Evolutionary conservation across 1,140 invertebrate species (phyloP).

Genomic region (Megalopta genalis): DNA sequence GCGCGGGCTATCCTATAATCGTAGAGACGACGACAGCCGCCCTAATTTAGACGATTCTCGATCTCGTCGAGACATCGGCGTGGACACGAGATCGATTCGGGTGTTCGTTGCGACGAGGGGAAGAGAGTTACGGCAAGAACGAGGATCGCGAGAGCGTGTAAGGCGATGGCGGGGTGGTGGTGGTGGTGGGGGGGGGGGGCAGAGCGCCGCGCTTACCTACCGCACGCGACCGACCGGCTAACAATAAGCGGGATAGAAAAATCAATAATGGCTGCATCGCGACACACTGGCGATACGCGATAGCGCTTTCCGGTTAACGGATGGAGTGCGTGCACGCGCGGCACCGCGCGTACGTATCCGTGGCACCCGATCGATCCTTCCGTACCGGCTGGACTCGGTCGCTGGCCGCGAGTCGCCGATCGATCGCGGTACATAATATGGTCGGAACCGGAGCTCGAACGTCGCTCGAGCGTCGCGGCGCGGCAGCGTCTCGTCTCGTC

Average conservation of each 20-base stretch:
- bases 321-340: neutral
- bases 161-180: no score
- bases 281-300: neutral
- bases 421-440: conserved; percentile 16
- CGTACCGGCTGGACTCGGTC: conserved; percentile 19
- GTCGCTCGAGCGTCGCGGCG: no score
- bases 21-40: no score
- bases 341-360: neutral
- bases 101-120: no score
- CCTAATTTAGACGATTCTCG: no score
- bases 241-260: neutral
- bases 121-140: no score
- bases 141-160: no score
- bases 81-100: no score
- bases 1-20: no score
- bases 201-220: neutral
- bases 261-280: neutral
- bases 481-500: no score
- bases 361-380: conserved; percentile 37
- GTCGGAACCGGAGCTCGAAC: neutral
- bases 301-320: conserved; percentile 15
- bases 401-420: conserved; percentile 21
- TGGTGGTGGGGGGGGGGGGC: no score
- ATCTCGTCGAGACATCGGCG: no score
- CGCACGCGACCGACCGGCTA: neutral